phyloP scores from a whole-genome alignment of 2,797 vertebrate genomes.

The Squalus acanthias region DNA sequence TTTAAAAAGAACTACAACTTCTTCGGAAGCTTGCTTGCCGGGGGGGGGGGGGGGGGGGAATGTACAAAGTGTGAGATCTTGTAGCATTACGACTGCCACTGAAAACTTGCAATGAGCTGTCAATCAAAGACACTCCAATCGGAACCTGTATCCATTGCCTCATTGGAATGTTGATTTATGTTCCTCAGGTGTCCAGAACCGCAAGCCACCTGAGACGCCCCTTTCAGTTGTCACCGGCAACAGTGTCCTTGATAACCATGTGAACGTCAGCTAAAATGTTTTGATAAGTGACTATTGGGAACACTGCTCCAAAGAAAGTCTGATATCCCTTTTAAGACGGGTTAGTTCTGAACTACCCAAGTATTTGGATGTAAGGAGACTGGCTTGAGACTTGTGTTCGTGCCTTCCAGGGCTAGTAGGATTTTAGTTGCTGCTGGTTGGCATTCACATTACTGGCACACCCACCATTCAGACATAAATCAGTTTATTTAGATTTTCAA shows the following conservation, averaged over 20 bases:
- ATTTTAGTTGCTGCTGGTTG: too few relatives aligned
- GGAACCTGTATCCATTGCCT: not conserved
- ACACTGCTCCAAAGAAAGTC: not conserved
- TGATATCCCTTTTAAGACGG: not conserved
- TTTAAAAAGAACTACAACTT: not conserved
- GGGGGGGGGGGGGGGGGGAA: not conserved
- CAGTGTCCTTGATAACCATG: not conserved
- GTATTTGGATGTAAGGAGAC: too few relatives aligned
- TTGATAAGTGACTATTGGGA: not conserved
- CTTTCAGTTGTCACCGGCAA: not conserved
- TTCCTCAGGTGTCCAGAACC: not conserved
- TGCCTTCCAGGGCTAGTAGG: too few relatives aligned
- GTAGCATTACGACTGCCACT: not conserved
- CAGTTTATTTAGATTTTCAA: too few relatives aligned
- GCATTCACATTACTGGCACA: too few relatives aligned
- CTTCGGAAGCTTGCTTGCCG: not conserved
- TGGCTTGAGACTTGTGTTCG: too few relatives aligned
- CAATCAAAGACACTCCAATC: not conserved
- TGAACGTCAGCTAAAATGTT: not conserved
- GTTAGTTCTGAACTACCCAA: not conserved
- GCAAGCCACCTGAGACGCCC: not conserved
- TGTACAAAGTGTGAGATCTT: not conserved
- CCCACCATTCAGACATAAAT: too few relatives aligned
- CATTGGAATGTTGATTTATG: not conserved
- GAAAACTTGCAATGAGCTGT: not conserved